Base-by-base conservation (phyloP, 2,888 invertebrate genomes). In the Nudaria mundana region DNA sequence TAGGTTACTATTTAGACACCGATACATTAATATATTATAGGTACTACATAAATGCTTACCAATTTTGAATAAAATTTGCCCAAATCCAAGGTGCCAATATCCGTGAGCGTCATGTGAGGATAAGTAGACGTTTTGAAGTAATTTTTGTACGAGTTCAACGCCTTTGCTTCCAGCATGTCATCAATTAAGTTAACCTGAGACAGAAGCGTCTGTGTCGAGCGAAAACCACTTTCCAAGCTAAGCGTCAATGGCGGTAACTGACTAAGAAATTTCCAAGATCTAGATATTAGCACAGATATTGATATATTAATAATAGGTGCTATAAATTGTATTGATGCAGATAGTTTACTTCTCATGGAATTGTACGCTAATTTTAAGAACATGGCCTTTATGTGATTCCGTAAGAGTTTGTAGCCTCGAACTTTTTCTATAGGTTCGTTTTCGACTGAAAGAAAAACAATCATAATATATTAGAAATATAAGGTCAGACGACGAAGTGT, bases 171-270 rank as follows among this genome's bases (percentile, higher is more conserved):
- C 16, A 76, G 30, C 23, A 73, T 76, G 6, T 47, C 61, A 1
- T 69, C 76, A 3, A 68, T 70, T 5, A 77, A 35, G 37, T 80
- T 40, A 11, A 37, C 51, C 46, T 75, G 60, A 3, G 86, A 78
- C 28, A 88, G 16, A 2, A 88, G 49, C 1, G 84, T 84, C 50
- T 85, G 66, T 0, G 88, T 86, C 1, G 49, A 48, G 23, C 50
- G 55, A 48, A 84, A 88, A 1, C 83, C 83, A 39, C 90, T 77
- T 40, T 78, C 66, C 15, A 93, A 71, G 14, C 83, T 85, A 13
- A 94, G 80, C 0, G 72, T 70, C 44, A 93, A 71, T 0, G 93
- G 81, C 0, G 93, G 93, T n/a, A 94, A 76, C 51, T 92, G 89
- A 0, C 78, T 72, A 31, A 88, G 65, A 40, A 88, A 88, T 46